Evolutionary conservation across 1,140 invertebrate species (phyloP), one percentile per base, ranked within the genome.

Genomic region (Berghia stephanieae): DNA sequence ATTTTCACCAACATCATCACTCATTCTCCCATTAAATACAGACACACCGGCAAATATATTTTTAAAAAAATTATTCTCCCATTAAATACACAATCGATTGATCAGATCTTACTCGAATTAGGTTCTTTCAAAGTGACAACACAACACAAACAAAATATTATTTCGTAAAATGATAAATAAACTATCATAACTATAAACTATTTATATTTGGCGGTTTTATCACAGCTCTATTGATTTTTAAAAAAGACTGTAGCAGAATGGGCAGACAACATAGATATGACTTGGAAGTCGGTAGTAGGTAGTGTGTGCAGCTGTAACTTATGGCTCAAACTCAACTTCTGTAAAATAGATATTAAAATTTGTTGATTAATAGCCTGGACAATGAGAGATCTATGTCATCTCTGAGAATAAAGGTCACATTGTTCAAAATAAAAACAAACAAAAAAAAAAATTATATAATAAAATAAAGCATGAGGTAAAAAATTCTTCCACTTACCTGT

Each of bases 271-370:
- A 76, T 67, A 76, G 74, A 76, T 67, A 76, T 60, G 38, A 60
- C 63, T 38, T 49, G 60, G 10, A 34, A 49, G 34, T 24, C 21
- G 43, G 27, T 8, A 8, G 8, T 31, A 24, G 63, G 34, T 8
- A 63, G 72, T 63, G 40, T 31, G 27, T 44, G 44, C 36, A 40
- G 46, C 38, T 43, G n/a, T n/a, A n/a, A n/a, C n/a, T n/a, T n/a
- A n/a, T n/a, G n/a, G n/a, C n/a, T n/a, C n/a, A n/a, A n/a, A n/a
- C 63, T 67, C 74, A 76, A 67, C 63, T 52, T 76, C 74, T 76
- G 74, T 36, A 76, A 76, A 76, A 76, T 76, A 76, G 68, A 76
- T 76, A 36, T 31, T 40, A 42, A 63, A 75, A 75, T 63, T 43
- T 43, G 36, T 57, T 6, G 40, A 63, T 75, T 16, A 75, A 63